These are phyloP conservation scores for Salminus brasiliensis DNA, from an alignment of 2,113 vertebrate species.

Conservation along the genomic window DNA sequence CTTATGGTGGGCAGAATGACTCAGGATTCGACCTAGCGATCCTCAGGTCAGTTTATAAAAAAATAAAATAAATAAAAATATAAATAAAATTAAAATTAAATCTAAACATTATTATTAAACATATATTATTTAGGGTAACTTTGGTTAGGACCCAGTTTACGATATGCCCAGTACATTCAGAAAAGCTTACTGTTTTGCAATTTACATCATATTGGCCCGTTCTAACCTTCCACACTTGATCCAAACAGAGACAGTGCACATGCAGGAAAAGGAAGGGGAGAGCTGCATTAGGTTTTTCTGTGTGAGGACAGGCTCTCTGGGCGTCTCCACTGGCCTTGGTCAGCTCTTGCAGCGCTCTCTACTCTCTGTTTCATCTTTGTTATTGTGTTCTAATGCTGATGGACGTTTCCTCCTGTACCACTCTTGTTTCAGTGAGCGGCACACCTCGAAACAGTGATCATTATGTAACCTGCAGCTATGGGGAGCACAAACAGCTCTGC, in stretches of 20 bases:
- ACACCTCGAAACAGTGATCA: slow-evolving; percentile 1
- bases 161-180: too few species aligned
- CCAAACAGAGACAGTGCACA: background rate
- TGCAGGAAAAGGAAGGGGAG: background rate
- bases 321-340: slow-evolving; percentile 31
- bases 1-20: too few species aligned
- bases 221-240: background rate
- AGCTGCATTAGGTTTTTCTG: slow-evolving; percentile 1
- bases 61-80: too few species aligned
- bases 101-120: too few species aligned
- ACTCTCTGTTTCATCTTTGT: slow-evolving; percentile 1
- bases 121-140: too few species aligned
- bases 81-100: too few species aligned
- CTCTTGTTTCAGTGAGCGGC: background rate
- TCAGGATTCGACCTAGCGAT: too few species aligned
- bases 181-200: too few species aligned
- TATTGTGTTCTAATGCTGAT: slow-evolving; percentile 10
- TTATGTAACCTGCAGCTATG: slow-evolving; percentile 31
- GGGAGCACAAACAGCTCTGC: slow-evolving; percentile 20
- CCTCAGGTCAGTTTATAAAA: too few species aligned
- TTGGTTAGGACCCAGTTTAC: too few species aligned
- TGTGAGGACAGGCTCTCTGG: slow-evolving; percentile 17
- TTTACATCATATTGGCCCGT: too few species aligned
- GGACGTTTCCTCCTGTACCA: slow-evolving; percentile 36
- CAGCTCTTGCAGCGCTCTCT: slow-evolving; percentile 29